These are phyloP conservation scores for Prosopocoilus inquinatus DNA, from an alignment of 2,888 invertebrate genomes.

Conservation along the genomic window DNA sequence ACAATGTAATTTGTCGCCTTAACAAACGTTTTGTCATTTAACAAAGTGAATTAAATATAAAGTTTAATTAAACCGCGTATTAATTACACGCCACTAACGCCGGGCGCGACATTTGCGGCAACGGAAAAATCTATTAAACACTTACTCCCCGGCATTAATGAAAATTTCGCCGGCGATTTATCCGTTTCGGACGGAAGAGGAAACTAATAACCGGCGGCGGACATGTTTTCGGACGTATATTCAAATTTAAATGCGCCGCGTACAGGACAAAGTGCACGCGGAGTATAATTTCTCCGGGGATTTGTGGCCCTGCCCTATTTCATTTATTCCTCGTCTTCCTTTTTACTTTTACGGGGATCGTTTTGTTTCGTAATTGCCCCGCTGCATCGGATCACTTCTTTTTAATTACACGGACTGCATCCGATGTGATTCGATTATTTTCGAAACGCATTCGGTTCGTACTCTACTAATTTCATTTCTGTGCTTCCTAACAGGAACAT, in stretches of 20 bases:
- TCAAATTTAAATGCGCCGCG: slow-evolving; percentile 1
- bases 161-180: too few relatives aligned
- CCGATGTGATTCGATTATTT: slow-evolving; percentile 3
- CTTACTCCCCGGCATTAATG: too few relatives aligned
- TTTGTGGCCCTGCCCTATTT: slow-evolving; percentile 1
- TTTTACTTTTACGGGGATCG: not conserved
- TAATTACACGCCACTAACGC: too few relatives aligned
- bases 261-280: not conserved
- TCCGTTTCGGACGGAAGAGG: too few relatives aligned
- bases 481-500: not conserved
- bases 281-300: slow-evolving; percentile 2
- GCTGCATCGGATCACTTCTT: slow-evolving; percentile 4
- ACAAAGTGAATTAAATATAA: too few relatives aligned
- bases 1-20: too few relatives aligned
- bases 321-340: slow-evolving; percentile 3
- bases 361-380: slow-evolving; percentile 3
- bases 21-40: too few relatives aligned
- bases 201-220: not conserved
- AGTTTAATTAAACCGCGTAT: too few relatives aligned
- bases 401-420: slow-evolving; percentile 2
- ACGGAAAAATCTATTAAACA: too few relatives aligned
- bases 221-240: slow-evolving; percentile 3
- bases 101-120: too few relatives aligned
- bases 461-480: not conserved
- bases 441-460: not conserved